Base-by-base conservation (phyloP, 2,888 invertebrate genomes). In the Microctonus brassicae region DNA sequence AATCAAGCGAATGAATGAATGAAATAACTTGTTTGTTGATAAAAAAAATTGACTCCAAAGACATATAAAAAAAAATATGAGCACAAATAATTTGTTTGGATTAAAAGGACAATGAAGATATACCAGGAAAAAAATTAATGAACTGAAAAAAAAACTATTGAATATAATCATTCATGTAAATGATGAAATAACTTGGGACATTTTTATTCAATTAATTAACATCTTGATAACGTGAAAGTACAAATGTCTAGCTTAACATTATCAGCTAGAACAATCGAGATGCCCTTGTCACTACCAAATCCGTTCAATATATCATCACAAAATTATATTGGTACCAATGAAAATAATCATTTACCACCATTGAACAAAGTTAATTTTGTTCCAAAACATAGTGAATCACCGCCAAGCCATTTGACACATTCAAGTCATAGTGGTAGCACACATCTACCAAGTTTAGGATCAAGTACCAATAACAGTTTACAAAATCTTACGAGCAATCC, bases 211-310 rank as follows among this genome's bases (percentile, higher is more conserved):
- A 29, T 24, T 63, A 11, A 63, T 24, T 47, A 63, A 42, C 9
- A 63, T 10, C 42, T 36, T 10, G 47, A 29, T 42, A 10, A 13
- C 13, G 29, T 63, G 3, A 17, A 73, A 77, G 76, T 77, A 80
- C 82, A 78, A 81, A 83, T 83, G 82, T 80, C 78, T 78, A 82
- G 81, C 76, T 77, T 80, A 79, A 79, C 76, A 33, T 61, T 80
- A 74, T 67, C 77, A 71, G 76, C 76, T 66, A 82, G 77, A 75
- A 76, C 76, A 73, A 78, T 80, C 81, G 88, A 88, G 82, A 89
- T 89, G 89, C 88, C 89, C 80, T 84, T 88, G 79, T 89, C 89
- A 82, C 88, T 89, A 82, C 87, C 89, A 66, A 89, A 89, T 84
- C 86, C 88, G 76, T 89, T 88, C 80, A 81, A 83, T 68, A 82